Conservation (phyloP, 2,113 vertebrate genomes). For the Dromaius novaehollandiae region DNA sequence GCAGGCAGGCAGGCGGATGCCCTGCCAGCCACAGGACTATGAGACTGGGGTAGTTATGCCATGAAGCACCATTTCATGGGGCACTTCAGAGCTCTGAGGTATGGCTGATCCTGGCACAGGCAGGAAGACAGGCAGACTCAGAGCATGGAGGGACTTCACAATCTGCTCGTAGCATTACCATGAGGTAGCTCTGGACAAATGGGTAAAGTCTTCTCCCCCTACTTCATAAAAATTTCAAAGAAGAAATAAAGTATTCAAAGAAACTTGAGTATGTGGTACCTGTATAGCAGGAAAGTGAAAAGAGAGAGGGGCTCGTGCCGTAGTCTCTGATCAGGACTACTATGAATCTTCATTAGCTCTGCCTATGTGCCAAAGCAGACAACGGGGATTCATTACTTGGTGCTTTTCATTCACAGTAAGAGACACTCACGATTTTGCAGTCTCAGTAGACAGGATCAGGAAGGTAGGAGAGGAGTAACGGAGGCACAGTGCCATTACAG, state of each 20-base stretch:
- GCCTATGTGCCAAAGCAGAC: neutral
- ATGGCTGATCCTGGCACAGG: neutral
- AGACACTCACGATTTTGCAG: neutral
- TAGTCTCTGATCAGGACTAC: neutral
- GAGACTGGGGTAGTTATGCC: neutral
- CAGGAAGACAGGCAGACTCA: neutral
- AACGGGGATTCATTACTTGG: neutral
- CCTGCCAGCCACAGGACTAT: neutral
- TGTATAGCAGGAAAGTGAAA: neutral
- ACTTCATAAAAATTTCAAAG: neutral
- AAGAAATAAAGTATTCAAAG: neutral
- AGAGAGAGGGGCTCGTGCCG: neutral
- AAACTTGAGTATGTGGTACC: neutral
- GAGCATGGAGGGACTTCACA: neutral
- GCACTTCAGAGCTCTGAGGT: neutral
- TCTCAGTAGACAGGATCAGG: neutral
- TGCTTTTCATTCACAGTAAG: neutral
- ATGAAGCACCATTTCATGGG: neutral
- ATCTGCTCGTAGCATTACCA: neutral
- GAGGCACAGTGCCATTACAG: neutral
- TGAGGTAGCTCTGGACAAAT: neutral
- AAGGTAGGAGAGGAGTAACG: neutral
- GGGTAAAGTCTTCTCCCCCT: neutral
- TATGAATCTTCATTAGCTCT: neutral
- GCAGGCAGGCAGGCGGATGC: neutral